phyloP scores from a whole-genome alignment of 2,797 vertebrate species.

The Lagocephalus sceleratus region DNA sequence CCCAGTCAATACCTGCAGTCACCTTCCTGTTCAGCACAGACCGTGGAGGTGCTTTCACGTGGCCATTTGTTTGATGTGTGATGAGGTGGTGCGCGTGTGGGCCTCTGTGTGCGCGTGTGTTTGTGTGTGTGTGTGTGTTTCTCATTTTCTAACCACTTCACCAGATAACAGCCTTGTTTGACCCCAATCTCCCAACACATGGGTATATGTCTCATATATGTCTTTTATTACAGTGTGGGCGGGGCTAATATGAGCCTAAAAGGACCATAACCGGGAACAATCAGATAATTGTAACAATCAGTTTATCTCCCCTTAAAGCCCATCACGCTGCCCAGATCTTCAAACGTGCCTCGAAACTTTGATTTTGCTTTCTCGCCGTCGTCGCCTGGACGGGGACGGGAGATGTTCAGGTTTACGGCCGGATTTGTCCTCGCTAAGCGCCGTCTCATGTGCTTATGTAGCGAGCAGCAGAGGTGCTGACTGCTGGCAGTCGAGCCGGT shows the following conservation, averaged over 20 bases:
- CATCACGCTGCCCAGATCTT: background rate
- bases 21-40: constrained; percentile 74
- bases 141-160: no score
- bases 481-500: constrained; percentile 40
- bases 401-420: constrained; percentile 9
- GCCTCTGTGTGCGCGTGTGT: no score
- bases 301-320: no score
- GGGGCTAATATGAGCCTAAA: no score
- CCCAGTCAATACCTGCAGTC: constrained; percentile 71
- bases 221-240: no score
- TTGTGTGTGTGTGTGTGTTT: no score
- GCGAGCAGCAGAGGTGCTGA: constrained; percentile 19
- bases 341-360: background rate
- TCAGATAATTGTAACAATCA: no score
- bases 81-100: no score
- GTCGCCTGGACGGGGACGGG: constrained; percentile 1
- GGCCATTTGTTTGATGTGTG: constrained; percentile 51
- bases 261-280: no score
- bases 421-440: constrained; percentile 34
- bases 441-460: constrained; percentile 21
- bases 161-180: no score
- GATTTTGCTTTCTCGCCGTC: background rate
- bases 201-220: no score
- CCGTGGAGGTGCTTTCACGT: constrained; percentile 55
- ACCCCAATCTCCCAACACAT: no score